Evolutionary conservation across 2,888 invertebrate species (phyloP).

Genomic region (Brenthis daphne): DNA sequence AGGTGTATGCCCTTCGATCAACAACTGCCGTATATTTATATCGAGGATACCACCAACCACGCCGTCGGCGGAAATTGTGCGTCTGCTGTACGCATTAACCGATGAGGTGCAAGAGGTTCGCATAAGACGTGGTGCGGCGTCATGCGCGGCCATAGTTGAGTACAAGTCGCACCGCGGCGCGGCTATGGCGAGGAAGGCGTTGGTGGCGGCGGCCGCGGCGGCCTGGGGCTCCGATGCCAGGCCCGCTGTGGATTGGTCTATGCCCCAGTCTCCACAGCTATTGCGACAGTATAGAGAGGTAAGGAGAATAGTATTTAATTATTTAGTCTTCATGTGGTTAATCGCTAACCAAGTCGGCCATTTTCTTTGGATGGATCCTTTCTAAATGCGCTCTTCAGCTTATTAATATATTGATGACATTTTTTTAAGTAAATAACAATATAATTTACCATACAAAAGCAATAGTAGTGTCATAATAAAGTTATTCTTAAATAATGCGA

Average conservation of each 20-base stretch:
- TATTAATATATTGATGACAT: too few relatives aligned
- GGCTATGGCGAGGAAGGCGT: conserved; percentile 74
- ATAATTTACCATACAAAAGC: too few relatives aligned
- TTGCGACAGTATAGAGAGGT: conserved; percentile 76
- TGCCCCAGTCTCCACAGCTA: conserved; percentile 74
- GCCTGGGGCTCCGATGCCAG: conserved; percentile 75
- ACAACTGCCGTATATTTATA: conserved; percentile 89
- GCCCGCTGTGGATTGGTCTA: conserved; percentile 76
- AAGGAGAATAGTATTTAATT: neutral
- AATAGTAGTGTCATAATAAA: too few relatives aligned
- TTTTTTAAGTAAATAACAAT: too few relatives aligned
- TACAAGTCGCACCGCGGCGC: conserved; percentile 87
- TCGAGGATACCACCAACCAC: conserved; percentile 81
- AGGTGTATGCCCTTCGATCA: conserved; percentile 88
- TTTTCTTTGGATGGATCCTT: too few relatives aligned
- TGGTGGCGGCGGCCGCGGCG: conserved; percentile 79
- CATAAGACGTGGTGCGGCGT: conserved; percentile 67
- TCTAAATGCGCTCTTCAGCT: too few relatives aligned
- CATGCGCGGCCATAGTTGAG: conserved; percentile 87
- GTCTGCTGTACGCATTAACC: conserved; percentile 78
- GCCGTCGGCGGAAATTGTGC: conserved; percentile 82
- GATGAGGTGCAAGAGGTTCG: conserved; percentile 75
- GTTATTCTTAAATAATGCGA: too few relatives aligned
- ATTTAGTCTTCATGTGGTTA: neutral
- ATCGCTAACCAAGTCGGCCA: too few relatives aligned